Conservation (phyloP, 1,140 invertebrate genomes). For the Hesperophylax magnus region DNA sequence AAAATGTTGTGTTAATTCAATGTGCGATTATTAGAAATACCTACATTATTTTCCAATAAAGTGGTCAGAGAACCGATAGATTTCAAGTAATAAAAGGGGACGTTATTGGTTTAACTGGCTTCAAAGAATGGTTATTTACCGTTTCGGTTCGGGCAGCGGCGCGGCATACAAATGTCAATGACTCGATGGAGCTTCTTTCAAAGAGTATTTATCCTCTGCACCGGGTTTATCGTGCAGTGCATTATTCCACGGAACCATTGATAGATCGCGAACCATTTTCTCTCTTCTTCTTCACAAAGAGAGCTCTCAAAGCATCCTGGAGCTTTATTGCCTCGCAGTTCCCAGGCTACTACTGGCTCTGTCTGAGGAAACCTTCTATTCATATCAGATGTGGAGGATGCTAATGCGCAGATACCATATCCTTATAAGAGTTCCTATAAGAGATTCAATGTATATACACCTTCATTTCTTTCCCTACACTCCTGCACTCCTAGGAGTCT, state of each 20-base stretch:
- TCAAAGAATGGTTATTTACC: constrained; percentile 5
- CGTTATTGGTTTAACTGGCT: no score
- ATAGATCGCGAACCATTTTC: constrained; percentile 38
- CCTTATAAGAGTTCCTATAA: neutral
- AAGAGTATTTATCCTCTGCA: constrained; percentile 11
- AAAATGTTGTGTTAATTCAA: no score
- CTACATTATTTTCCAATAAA: no score
- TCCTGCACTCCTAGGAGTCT: no score
- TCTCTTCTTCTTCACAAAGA: constrained; percentile 3
- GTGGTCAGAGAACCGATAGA: no score
- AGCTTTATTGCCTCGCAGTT: constrained; percentile 29
- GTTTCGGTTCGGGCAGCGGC: neutral
- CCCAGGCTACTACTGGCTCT: neutral
- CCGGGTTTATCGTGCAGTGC: constrained; percentile 31
- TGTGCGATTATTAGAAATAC: no score
- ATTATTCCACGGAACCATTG: constrained; percentile 29
- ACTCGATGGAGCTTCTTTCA: constrained; percentile 5
- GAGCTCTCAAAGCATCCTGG: constrained; percentile 16
- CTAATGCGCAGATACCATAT: constrained; percentile 11
- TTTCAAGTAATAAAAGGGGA: no score
- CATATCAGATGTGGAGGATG: constrained; percentile 25
- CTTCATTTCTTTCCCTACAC: no score
- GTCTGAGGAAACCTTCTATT: constrained; percentile 6
- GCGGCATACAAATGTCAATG: neutral
- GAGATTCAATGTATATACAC: no score